Evolutionary conservation across 2,113 vertebrate genomes (phyloP).

Genomic region (Cepphus grylle): DNA sequence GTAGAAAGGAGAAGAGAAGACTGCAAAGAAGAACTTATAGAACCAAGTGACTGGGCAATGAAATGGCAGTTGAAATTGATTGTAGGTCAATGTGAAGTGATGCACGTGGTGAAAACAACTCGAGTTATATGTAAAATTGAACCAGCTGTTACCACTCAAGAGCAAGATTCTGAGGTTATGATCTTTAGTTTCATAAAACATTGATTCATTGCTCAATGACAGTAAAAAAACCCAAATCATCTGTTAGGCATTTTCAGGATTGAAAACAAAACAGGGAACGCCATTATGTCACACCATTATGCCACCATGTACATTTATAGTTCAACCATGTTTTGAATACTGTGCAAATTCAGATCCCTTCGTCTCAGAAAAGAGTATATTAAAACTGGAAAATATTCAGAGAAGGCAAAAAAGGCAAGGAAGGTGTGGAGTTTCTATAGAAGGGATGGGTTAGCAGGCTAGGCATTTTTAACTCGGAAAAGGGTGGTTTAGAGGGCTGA

Average conservation of each 20-base stretch:
- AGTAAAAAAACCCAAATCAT: neutral
- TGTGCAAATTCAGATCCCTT: neutral
- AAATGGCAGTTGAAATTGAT: neutral
- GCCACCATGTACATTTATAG: neutral
- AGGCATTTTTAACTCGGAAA: neutral
- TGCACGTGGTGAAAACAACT: neutral
- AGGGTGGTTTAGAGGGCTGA: neutral
- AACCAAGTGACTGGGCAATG: neutral
- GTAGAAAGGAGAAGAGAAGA: neutral
- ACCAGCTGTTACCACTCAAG: conserved; percentile 20
- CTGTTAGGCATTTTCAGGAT: neutral
- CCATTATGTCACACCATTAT: neutral
- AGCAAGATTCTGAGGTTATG: conserved; percentile 2
- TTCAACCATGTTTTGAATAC: neutral
- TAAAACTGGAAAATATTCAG: neutral
- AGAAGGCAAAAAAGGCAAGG: neutral
- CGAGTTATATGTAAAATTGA: neutral
- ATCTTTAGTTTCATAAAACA: conserved; percentile 19
- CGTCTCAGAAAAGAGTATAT: neutral
- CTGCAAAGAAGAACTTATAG: neutral
- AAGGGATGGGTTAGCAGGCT: neutral
- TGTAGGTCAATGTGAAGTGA: neutral
- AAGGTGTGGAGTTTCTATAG: neutral
- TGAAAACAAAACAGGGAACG: neutral
- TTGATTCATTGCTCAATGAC: conserved; percentile 6